Percentiles rank a stretch among this genome's conserved stretches.
phyloP scores from a whole-genome alignment of 2,888 invertebrate genomes.

The Parochlus steinenii region DNA sequence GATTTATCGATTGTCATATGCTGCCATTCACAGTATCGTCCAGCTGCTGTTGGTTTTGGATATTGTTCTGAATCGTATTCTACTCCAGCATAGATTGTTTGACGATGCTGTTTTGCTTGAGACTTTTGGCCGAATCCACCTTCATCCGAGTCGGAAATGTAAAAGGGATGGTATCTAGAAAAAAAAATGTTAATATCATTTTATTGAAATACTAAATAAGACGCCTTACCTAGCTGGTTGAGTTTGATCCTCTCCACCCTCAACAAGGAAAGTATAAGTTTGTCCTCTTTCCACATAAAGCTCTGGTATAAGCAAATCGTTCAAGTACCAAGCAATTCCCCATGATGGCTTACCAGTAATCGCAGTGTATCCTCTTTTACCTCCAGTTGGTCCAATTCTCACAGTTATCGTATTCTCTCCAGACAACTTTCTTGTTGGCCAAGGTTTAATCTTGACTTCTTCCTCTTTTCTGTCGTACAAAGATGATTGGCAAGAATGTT shows the following conservation, averaged over 20 bases:
- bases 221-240: slow-evolving; percentile 51
- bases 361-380: slow-evolving; percentile 59
- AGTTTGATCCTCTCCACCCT: slow-evolving; percentile 65
- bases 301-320: slow-evolving; percentile 79
- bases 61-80: slow-evolving; percentile 57
- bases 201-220: neutral
- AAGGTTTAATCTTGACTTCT: slow-evolving; percentile 41
- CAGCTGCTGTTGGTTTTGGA: slow-evolving; percentile 64
- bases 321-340: slow-evolving; percentile 89
- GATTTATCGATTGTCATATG: slow-evolving; percentile 64
- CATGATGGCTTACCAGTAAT: slow-evolving; percentile 67
- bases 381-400: slow-evolving; percentile 72
- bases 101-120: slow-evolving; percentile 47
- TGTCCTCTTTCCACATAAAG: slow-evolving; percentile 72
- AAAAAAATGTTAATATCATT: slow-evolving; percentile 1
- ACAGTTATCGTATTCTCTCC: slow-evolving; percentile 49
- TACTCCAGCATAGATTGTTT: slow-evolving; percentile 68
- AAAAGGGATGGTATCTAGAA: slow-evolving; percentile 70
- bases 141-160: slow-evolving; percentile 72
- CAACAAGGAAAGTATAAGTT: slow-evolving; percentile 71
- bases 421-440: slow-evolving; percentile 45
- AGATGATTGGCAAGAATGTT: slow-evolving; percentile 54
- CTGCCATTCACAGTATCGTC: slow-evolving; percentile 76
- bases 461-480: slow-evolving; percentile 43
- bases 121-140: slow-evolving; percentile 74